Evolutionary conservation across 2,797 vertebrate species (phyloP), one percentile per base, ranked within the genome.

Genomic region (Hephaestus fuliginosus): DNA sequence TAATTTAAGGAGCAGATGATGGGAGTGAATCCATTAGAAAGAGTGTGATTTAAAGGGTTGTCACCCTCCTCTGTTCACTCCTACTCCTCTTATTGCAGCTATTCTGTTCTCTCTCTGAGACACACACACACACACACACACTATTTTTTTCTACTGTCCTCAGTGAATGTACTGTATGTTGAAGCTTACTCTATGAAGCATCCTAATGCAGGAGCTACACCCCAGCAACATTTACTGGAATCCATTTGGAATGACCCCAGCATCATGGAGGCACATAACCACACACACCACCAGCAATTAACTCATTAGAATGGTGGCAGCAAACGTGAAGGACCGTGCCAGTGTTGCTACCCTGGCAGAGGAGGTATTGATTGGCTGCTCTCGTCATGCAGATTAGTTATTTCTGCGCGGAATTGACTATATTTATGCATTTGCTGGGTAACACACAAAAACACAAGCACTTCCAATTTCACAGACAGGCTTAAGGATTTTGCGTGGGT

Each of bases 1-100:
- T 87, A 56, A 85, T 88, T 86, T 75, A 74, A 70, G 65, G 68
- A 86, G 84, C 75, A 61, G 67, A 86, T 70, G 84, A 90, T 86
- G 63, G 61, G 71, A 84, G 77, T 74, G 82, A 74, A 84, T 84
- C 83, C 82, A 82, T 90, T 83, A 86, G 53, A 72, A 74, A 69
- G 69, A 43, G 63, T 86, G 77, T 81, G 87, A 85, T 89, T 85
- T 84, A 85, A 65, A 57, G 70, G 46, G 49, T 52, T 77, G 79
- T 78, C 70, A 48, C 75, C 53, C 44, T 78, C 78, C 67, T 66
- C 51, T 55, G 49, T 76, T 58, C 78, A 60, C 46, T 67, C 57
- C 22, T 11, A 33, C 58, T 66, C 58, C 69, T 64, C 43, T 70
- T 48, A 58, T 63, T 78, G 63, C 39, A 51, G 78, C 48, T 25